Percentiles rank a stretch among this genome's conserved stretches.
Conservation (phyloP, 2,113 vertebrate species). For the Etheostoma spectabile region DNA sequence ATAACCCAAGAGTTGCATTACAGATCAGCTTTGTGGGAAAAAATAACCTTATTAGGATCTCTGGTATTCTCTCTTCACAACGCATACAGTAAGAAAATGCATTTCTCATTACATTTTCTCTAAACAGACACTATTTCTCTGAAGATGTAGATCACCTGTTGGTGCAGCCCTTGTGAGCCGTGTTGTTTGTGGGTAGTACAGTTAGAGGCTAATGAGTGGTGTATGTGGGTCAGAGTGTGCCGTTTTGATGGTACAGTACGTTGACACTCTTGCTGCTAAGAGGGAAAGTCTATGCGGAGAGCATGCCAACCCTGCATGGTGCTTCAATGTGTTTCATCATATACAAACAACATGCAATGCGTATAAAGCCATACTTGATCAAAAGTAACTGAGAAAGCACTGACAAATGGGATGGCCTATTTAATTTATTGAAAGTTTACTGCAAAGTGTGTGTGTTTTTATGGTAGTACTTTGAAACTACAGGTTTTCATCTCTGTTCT, state of each 20-base stretch:
- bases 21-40: not conserved
- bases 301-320: not conserved
- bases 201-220: constrained; percentile 2
- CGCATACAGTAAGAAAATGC: not conserved
- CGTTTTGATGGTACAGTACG: not conserved
- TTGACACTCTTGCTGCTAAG: not conserved
- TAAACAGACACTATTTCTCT: not conserved
- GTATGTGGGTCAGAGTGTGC: constrained; percentile 32
- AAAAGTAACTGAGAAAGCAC: not conserved
- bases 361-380: not conserved
- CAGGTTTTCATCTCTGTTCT: constrained; percentile 7
- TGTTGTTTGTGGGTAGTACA: constrained; percentile 6
- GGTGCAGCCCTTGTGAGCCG: not conserved
- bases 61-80: not conserved
- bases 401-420: not conserved
- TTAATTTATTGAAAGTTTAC: not conserved
- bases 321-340: not conserved
- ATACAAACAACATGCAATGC: not conserved
- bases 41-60: not conserved
- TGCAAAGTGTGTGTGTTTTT: not conserved
- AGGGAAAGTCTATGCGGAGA: not conserved
- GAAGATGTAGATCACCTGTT: constrained; percentile 4
- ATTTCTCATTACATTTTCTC: not conserved
- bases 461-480: not conserved
- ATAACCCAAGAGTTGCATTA: not conserved